Base-by-base conservation (phyloP, 2,888 invertebrate genomes). In the Apamea epomidion region DNA sequence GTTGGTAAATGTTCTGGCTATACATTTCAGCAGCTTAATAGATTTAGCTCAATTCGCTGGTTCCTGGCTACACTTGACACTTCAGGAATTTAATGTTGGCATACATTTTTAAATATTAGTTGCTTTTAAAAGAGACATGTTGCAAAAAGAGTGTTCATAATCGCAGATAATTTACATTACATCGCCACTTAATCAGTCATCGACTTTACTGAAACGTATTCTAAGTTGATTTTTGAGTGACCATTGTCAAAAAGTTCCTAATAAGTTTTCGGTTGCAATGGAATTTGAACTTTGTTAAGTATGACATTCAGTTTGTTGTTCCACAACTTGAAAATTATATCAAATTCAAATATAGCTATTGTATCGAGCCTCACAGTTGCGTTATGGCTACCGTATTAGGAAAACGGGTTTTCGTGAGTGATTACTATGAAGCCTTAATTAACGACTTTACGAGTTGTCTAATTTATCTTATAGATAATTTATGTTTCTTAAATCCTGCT, bases 381-480 rank as follows among this genome's bases (percentile, higher is more conserved):
- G 16, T 60, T 82, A 32, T 32, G 32, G 12, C 48, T 4, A 42
- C 60, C 82, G n/a, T 82, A 68, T 82, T 75, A 60, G 21, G 51
- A 37, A 29, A 82, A 82, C 82, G 1, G 32, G 83, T 68, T 82
- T 68, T 32, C 18, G 16, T 42, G 60, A 76, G 18, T 62, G 42
- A 82, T 69, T 18, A 37, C 70, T 32, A 12, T 45, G 2, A 29
- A 45, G 10, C 45, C 29, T 69, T 76, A 81, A 69, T 64, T 69
- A 69, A 58, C 37, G 21, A 54, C 58, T 81, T 51, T 6, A 29
- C 16, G 3, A 0, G 37, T 71, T 54, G 7, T 18, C 1, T 21
- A 54, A 64, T 45, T 80, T 37, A 80, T 64, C 12, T 64, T 29
- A n/a, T 45, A 37, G 5, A 37, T 37, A 25, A 77, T 51, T 65